Conservation (phyloP, 2,797 vertebrate species). For the Loris lydekkerianus region DNA sequence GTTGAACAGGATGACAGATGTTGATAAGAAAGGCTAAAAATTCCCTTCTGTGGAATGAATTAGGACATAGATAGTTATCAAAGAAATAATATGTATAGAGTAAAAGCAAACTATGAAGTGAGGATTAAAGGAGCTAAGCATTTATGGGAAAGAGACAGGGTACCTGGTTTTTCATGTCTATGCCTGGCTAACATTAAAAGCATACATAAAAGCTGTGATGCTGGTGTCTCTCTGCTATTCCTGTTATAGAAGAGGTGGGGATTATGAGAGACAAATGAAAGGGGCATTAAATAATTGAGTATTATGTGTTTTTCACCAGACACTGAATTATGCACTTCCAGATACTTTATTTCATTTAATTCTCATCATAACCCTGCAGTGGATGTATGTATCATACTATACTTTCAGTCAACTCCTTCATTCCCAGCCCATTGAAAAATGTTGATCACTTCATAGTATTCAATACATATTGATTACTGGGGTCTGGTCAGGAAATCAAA, state of each 20-base stretch:
- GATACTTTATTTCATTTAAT: not conserved
- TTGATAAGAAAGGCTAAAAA: not conserved
- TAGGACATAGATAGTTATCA: too few relatives aligned
- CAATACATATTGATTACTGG: not conserved
- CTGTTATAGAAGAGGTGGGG: not conserved
- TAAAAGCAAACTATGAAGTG: not conserved
- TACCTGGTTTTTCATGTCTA: not conserved
- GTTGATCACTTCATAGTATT: not conserved
- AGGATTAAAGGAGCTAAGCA: not conserved
- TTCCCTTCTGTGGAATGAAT: not conserved
- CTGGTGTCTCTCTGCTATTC: not conserved
- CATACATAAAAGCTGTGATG: fast-evolving
- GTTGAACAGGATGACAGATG: not conserved
- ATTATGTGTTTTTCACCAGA: too few relatives aligned
- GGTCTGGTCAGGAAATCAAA: not conserved
- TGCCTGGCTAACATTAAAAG: not conserved
- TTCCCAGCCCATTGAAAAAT: not conserved
- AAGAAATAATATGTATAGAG: not conserved
- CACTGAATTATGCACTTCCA: not conserved
- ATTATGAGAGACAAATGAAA: not conserved
- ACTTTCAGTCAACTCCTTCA: not conserved
- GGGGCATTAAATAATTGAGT: too few relatives aligned
- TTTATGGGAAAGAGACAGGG: not conserved
- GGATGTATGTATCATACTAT: fast-evolving
- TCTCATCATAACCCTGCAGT: not conserved